phyloP scores from a whole-genome alignment of 1,140 invertebrate species.

The Listronotus oregonensis region DNA sequence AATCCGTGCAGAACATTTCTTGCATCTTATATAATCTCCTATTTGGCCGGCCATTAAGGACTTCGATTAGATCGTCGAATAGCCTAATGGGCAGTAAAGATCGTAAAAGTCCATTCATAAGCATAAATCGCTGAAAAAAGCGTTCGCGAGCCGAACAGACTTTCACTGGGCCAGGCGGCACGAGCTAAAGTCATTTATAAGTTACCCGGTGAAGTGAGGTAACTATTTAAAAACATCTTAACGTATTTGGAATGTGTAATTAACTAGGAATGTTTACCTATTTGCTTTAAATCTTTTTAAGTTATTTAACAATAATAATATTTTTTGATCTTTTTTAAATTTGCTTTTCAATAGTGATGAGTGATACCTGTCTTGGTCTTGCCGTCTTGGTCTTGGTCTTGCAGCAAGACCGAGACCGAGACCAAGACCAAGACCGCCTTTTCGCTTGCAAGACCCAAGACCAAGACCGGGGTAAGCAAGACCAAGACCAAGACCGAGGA shows the following conservation, averaged over 20 bases:
- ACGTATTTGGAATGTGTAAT: conserved; percentile 7
- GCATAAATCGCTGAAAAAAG: conserved; percentile 36
- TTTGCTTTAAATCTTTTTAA: too few relatives aligned
- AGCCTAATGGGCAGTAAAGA: conserved; percentile 37
- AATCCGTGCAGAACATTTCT: conserved; percentile 36
- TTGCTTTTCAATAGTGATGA: too few relatives aligned
- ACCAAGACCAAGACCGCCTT: too few relatives aligned
- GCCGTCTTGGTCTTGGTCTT: too few relatives aligned
- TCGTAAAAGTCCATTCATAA: conserved; percentile 40
- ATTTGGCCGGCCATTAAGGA: conserved; percentile 31
- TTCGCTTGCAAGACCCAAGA: too few relatives aligned
- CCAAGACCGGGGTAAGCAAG: too few relatives aligned
- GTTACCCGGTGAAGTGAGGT: conserved; percentile 2
- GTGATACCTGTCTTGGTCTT: too few relatives aligned
- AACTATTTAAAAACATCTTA: conserved; percentile 1
- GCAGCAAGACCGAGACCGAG: too few relatives aligned
- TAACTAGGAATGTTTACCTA: neutral
- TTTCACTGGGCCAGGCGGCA: conserved; percentile 38
- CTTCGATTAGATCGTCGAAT: conserved; percentile 38
- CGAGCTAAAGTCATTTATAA: conserved; percentile 27
- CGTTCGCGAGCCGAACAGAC: conserved; percentile 29
- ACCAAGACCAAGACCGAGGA: too few relatives aligned
- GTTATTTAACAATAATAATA: too few relatives aligned
- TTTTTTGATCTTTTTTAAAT: too few relatives aligned
- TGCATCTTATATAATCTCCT: conserved; percentile 30